Evolutionary conservation across 1,140 invertebrate species (phyloP).

Genomic region (Saxidomus purpurata): DNA sequence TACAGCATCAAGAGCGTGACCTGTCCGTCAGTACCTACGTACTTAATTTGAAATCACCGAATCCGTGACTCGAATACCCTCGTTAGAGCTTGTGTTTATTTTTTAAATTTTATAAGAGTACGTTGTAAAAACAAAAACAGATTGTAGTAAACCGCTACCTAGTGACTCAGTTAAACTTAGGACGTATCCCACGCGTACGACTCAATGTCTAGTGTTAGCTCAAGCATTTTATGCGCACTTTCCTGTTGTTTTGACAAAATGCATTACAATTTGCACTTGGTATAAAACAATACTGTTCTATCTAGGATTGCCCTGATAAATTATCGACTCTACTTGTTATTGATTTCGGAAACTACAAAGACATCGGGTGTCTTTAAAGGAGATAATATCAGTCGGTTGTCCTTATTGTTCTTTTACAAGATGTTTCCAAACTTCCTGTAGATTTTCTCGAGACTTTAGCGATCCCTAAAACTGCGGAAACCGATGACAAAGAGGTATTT

Average conservation of each 20-base stretch:
- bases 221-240: slow-evolving; percentile 28
- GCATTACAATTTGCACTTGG: slow-evolving; percentile 9
- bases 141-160: neutral
- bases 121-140: too few relatives aligned
- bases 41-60: too few relatives aligned
- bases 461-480: slow-evolving; percentile 53
- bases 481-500: slow-evolving; percentile 53
- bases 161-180: neutral
- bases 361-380: slow-evolving; percentile 17
- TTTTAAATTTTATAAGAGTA: too few relatives aligned
- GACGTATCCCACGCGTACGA: neutral
- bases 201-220: neutral
- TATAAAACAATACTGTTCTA: slow-evolving; percentile 36
- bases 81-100: too few relatives aligned
- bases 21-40: too few relatives aligned
- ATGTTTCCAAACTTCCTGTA: slow-evolving; percentile 54
- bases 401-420: slow-evolving; percentile 34
- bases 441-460: slow-evolving; percentile 39
- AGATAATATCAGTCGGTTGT: slow-evolving; percentile 51
- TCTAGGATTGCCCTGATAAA: slow-evolving; percentile 15
- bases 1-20: too few relatives aligned
- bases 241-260: slow-evolving; percentile 34
- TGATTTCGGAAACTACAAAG: slow-evolving; percentile 62
- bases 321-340: slow-evolving; percentile 19
- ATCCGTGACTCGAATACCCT: too few relatives aligned